Evolutionary conservation across 1,140 invertebrate species (phyloP), one percentile per base, ranked within the genome.

Genomic region (Conopomorpha cramerella): DNA sequence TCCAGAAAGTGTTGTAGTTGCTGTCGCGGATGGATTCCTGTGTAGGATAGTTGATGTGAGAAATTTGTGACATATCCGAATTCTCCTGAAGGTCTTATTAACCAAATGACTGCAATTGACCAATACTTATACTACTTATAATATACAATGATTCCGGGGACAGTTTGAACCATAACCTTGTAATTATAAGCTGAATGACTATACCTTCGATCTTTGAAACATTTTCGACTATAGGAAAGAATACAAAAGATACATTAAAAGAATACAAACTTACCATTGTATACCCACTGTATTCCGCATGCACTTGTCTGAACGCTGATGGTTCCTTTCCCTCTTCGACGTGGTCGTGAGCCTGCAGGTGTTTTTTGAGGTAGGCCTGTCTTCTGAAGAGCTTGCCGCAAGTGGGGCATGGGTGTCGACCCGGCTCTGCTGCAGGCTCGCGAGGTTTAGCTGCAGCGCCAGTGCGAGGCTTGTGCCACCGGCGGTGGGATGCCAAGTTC

Each of bases 401-500:
- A 15, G 84, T 82, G 12, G 81, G 80, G 56, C 92, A 95, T 0
- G 88, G 73, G 49, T 87, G 89, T 15, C 49, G 54, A 10, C 55
- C 59, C 3, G 64, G 45, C 7, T 66, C 64, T 4, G 58, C 30
- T 2, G 57, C 39, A 7, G 55, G 46, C n/a, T 72, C 72, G 2
- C 60, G 48, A 2, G 47, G 61, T 39, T 61, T 77, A 12, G 41
- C 45, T 0, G 53, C 35, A 2, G 66, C 70, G 0, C 60, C 56
- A 3, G 60, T 53, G 12, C 86, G 78, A 0, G 95, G 95, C 55
- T 96, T 95, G 68, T 99, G 96, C 96, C 96, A 99, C 16, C 96
- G 82, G 14, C 95, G 84, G 73, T 99, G 96, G 0, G 95, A 98
- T 0, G 96, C 96, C 43, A 99, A 70, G 68, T 99, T 99, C 3